Conservation (phyloP, 2,797 vertebrate genomes). For the Oceanodroma leucorhoa region DNA sequence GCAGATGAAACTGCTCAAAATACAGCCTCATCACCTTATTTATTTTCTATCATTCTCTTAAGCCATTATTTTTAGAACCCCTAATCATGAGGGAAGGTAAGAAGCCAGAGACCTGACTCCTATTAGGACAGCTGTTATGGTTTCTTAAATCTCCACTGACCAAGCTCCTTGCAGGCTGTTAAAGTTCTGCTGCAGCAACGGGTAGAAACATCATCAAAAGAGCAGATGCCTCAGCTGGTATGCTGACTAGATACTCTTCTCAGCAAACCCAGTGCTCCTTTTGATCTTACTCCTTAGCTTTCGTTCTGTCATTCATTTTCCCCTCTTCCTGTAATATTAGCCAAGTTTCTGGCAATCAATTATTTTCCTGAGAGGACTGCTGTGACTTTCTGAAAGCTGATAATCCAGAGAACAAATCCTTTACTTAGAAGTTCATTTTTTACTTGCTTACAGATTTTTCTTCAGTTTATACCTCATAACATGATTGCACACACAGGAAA, state of each 20-base stretch:
- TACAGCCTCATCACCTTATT: not conserved
- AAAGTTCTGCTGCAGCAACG: not conserved
- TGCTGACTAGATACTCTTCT: not conserved
- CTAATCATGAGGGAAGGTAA: not conserved
- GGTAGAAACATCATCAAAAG: not conserved
- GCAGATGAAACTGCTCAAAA: not conserved
- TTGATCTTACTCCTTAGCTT: not conserved
- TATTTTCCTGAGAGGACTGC: not conserved
- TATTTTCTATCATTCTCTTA: not conserved
- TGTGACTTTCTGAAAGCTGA: not conserved
- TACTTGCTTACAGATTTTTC: rapidly evolving
- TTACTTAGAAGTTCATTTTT: not conserved
- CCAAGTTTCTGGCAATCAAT: not conserved
- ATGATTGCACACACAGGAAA: not conserved
- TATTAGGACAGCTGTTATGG: not conserved
- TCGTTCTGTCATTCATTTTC: not conserved
- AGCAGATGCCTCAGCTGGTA: not conserved
- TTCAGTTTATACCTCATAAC: not conserved
- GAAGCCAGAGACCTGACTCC: not conserved
- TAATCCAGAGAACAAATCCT: not conserved
- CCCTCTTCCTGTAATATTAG: not conserved
- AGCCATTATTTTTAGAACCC: not conserved
- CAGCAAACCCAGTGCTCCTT: not conserved
- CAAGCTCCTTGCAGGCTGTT: not conserved
- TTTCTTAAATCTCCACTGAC: not conserved